Base-by-base conservation (phyloP, 2,113 vertebrate species). In the Morone saxatilis region DNA sequence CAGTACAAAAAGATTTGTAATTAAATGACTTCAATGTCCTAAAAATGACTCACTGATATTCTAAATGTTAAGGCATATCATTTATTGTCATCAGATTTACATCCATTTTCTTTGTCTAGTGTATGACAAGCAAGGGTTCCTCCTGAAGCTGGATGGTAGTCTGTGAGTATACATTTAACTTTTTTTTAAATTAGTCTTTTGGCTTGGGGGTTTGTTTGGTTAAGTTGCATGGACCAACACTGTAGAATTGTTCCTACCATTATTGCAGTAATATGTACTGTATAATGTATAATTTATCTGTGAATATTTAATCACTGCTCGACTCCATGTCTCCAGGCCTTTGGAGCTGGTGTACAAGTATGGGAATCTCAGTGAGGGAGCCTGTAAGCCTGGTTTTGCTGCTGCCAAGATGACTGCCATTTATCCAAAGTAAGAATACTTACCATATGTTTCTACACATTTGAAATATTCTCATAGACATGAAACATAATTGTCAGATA, bases 111-210 rank as follows among this genome's bases (percentile, higher is more conserved):
- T 86, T 71, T 95, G 20, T 86, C 19, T 61, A 98, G 97, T 96
- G 84, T 98, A 97, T 93, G 97, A 98, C 93, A 96, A 95, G 40
- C 94, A 97, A 91, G 97, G 97, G 78, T 98, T 98, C 92, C 95
- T 98, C 65, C 88, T 96, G 92, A 97, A 96, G 91, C 91, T 97
- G 91, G 96, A 97, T 81, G 95, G 94, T 53, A 96, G 94, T 93
- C 87, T 97, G 97, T 98, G 93, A 98, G 97, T 98, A 96, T 20
- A 90, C 51, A 45, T 72, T 73, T 66, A 31, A 69, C 51, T 43
- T 13, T 50, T 70, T 89, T 13, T 5, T 47, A 47, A 47, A 13
- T 47, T 13, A 47, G 25, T 25, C 25, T 47, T 47, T 47, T 31
- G 31, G 31, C 31, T 2, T 31, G 31, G 31, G 31, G 31, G 31